Conservation (phyloP, 30 jellyfish, hydroid and myxozoan species). For the Turritopsis dohrnii region DNA sequence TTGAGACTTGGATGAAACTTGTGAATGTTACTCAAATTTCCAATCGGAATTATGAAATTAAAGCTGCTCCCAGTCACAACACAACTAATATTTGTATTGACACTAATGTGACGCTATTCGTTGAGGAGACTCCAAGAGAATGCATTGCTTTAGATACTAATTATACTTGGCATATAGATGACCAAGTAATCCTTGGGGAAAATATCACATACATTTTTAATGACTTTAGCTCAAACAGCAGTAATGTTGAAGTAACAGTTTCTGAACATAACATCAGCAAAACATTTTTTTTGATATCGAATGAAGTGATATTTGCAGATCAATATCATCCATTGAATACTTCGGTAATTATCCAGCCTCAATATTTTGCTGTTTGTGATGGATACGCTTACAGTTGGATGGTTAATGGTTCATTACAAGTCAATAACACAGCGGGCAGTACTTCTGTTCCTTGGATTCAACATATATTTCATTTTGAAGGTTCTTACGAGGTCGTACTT, state of each 20-base stretch:
- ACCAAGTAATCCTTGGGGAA: background rate
- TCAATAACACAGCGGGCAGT: background rate
- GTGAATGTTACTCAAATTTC: background rate
- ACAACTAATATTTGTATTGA: background rate
- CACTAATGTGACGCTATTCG: background rate
- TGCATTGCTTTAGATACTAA: background rate
- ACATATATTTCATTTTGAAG: slow-evolving; percentile 32
- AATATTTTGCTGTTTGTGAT: background rate
- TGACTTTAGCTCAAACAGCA: background rate
- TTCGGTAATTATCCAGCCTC: background rate
- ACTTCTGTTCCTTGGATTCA: background rate
- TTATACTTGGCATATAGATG: background rate
- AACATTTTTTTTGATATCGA: background rate
- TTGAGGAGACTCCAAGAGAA: background rate
- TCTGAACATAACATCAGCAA: background rate
- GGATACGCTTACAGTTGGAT: background rate
- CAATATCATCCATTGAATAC: background rate
- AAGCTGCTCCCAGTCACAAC: background rate
- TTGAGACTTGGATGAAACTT: background rate
- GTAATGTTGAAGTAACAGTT: background rate
- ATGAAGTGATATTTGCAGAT: background rate
- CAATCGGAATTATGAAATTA: background rate
- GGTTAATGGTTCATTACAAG: background rate
- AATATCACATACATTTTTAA: background rate
- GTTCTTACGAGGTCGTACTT: slow-evolving; percentile 17